Base-by-base conservation (phyloP, 2,113 vertebrate species). In the Albula goreensis region DNA sequence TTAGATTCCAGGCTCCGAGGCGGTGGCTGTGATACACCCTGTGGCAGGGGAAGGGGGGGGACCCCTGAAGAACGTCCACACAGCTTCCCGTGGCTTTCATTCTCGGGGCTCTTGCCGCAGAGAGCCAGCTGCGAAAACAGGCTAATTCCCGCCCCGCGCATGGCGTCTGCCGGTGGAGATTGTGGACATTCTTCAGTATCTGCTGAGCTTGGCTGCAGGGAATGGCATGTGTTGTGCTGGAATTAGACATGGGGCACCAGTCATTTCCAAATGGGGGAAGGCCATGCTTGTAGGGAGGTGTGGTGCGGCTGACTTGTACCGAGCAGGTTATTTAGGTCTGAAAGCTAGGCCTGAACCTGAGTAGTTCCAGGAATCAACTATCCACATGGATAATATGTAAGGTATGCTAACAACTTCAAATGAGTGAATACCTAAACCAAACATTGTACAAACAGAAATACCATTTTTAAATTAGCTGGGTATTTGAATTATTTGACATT, bases 41-140 rank as follows among this genome's bases (percentile, higher is more conserved):
- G 12, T 31, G 19, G 51, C 84, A 50, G 5, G 86, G 66, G 82
- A 85, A 4, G 86, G 66, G 82, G 85, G 60, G 60, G 56, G 56
- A 3, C 56, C 80, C 57, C 31, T 74, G 70, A 74, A 74, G 8
- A 11, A 10, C 70, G 1, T 9, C 10, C 70, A n/a, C 70, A 74
- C 22, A 22, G 70, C 22, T 74, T 6, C 78, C 57, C 66, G 31
- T 80, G 31, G 81, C 83, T 78, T 84, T 80, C 78, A 48, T 80
- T 57, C 78, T 51, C 79, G 4, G 70, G 13, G 66, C 78, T 77
- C 78, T 77, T 48, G 56, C 1, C 12, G 13, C 31, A 53, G 10
- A 77, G 78, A 83, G 41, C 57, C 85, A 89, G 87, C 87, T 88
- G 87, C 85, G 79, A 60, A 82, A 89, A 83, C 80, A 83, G 56